These are phyloP conservation scores for Ophioninae sp. DNA, from an alignment of 2,888 invertebrate genomes.

Conservation along the genomic window DNA sequence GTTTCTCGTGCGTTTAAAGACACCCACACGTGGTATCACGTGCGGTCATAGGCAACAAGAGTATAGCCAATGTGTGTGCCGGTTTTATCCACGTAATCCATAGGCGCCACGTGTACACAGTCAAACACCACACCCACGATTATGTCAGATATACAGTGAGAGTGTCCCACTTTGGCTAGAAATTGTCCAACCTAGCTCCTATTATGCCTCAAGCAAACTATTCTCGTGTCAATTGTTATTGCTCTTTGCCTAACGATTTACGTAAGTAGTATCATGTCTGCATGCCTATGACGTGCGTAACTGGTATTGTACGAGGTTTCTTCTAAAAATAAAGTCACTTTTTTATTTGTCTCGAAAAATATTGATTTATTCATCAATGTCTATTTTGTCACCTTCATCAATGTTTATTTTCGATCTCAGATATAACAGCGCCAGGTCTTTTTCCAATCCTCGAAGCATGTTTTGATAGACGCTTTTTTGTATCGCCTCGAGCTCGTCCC, in stretches of 20 bases:
- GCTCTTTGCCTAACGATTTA: conserved; percentile 14
- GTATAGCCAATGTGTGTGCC: background rate
- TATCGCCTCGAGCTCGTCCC: too few relatives aligned
- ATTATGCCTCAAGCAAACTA: conserved; percentile 52
- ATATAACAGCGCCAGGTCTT: too few relatives aligned
- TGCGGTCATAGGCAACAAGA: background rate
- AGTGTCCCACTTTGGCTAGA: conserved; percentile 63
- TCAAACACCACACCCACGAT: conserved; percentile 31
- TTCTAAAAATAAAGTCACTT: too few relatives aligned
- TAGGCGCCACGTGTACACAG: background rate
- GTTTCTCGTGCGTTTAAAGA: conserved; percentile 33
- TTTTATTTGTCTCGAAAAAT: too few relatives aligned
- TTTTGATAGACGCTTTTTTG: too few relatives aligned
- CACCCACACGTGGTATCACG: background rate
- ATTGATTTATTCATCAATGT: too few relatives aligned
- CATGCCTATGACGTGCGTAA: background rate
- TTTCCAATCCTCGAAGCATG: too few relatives aligned
- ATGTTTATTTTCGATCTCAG: too few relatives aligned
- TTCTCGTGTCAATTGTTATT: conserved; percentile 47
- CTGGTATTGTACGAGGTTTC: background rate
- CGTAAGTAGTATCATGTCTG: conserved; percentile 9
- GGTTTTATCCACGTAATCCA: conserved; percentile 14
- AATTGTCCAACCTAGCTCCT: conserved; percentile 53
- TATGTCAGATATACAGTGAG: conserved; percentile 57
- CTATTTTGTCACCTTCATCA: too few relatives aligned